A percentile compares a stretch with the other conserved stretches of the same genome.
Conservation (phyloP, 2,888 invertebrate species). For the Antheraea assamensis region DNA sequence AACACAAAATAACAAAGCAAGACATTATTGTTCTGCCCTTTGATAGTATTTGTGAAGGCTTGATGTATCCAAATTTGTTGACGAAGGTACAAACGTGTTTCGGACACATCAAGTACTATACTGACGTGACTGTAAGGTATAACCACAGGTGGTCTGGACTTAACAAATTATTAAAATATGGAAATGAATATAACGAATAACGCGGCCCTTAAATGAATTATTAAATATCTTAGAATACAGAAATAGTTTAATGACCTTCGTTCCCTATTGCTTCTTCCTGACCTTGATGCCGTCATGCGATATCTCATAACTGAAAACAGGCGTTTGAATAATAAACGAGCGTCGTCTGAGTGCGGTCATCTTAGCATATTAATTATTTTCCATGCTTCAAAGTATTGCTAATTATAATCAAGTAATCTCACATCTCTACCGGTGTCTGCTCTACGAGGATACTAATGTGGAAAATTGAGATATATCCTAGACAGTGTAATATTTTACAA, state of each 20-base stretch:
- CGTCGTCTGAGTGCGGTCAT: conserved; percentile 35
- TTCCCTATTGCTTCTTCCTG: conserved; percentile 29
- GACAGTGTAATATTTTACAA: no score
- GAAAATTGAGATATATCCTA: no score
- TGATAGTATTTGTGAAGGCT: neutral
- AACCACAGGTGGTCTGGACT: neutral
- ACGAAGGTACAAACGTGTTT: neutral
- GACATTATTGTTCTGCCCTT: neutral
- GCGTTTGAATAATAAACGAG: conserved; percentile 52
- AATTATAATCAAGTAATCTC: neutral
- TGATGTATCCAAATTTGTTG: neutral
- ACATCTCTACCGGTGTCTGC: neutral
- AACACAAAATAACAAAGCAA: neutral
- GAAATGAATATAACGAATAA: neutral
- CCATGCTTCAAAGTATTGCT: conserved; percentile 27
- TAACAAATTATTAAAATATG: neutral
- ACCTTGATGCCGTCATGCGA: conserved; percentile 34
- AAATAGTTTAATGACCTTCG: conserved; percentile 24
- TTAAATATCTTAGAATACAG: conserved; percentile 1
- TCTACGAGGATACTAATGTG: no score
- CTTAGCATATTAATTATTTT: conserved; percentile 44
- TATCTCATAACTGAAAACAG: conserved; percentile 40
- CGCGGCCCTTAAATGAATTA: neutral
- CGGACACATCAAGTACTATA: neutral
- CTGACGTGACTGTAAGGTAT: neutral